Base-by-base conservation (phyloP, 2,888 invertebrate species). In the Synanthedon myopaeformis region DNA sequence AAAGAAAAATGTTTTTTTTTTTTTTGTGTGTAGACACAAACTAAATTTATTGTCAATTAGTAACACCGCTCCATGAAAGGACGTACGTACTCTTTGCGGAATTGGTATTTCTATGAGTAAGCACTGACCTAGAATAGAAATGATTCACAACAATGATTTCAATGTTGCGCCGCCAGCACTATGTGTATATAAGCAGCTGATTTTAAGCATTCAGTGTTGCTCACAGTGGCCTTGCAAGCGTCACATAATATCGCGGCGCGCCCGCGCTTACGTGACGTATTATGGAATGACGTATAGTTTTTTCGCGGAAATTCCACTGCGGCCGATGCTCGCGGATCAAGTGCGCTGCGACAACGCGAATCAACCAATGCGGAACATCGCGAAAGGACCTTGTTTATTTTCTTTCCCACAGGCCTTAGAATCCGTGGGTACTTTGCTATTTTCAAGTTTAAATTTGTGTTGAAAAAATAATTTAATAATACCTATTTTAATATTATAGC, bases 291-390 rank as follows among this genome's bases (percentile, higher is more conserved):
- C 84, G 85, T 81, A 72, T 67, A 62, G 56, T 58, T 72, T 79
- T 86, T 86, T 86, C 83, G 84, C 85, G 83, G 83, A 84, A 85
- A 80, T 81, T 84, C 83, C 82, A 70, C 59, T 55, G 78, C 72
- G 79, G 76, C 62, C 79, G 71, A 68, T 72, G 79, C 74, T 74
- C 76, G 74, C 75, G 59, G 62, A 64, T 64, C 60, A 62, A 63
- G 59, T 54, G 59, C 59, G 53, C 59, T 54, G 58, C 59, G 53
- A 23, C 49, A 49, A 49, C 23, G 49, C 23, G 12, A 49, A 49
- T 23, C n/a, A 45, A 45, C 1, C 13, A 14, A 45, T 45, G 3
- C 45, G 45, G 45, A 45, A 45, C 45, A 45, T 45, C 45, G 13
- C 45, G 5, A 45, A 14, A 13, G 45, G 35, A 35, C 35, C 28